These are phyloP conservation scores for Nerophis ophidion DNA, from an alignment of 2,113 vertebrate species.

Conservation along the genomic window DNA sequence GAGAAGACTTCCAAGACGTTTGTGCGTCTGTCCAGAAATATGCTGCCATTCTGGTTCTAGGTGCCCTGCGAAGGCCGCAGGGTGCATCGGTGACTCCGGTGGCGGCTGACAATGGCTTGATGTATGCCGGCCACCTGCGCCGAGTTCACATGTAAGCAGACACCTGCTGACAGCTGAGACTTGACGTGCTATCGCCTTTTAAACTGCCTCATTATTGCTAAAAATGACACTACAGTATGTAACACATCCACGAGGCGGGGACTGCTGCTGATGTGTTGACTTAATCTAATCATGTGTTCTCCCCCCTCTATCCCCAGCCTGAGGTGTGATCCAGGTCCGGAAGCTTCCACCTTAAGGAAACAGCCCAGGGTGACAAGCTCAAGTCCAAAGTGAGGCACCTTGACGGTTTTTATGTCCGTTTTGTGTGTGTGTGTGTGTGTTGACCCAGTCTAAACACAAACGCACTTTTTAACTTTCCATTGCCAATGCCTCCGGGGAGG, in stretches of 20 bases:
- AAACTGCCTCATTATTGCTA: background rate
- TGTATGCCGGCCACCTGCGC: slow-evolving; percentile 21
- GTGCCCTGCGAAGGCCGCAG: slow-evolving; percentile 42
- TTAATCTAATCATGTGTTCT: slow-evolving; percentile 55
- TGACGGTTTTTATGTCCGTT: background rate
- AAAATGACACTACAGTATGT: background rate
- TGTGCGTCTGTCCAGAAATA: slow-evolving; percentile 53
- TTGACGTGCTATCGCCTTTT: background rate
- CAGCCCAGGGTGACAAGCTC: slow-evolving; percentile 32
- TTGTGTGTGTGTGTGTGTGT: background rate
- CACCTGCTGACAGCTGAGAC: slow-evolving; percentile 23
- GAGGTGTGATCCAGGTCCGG: slow-evolving; percentile 45
- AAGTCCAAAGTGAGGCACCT: slow-evolving; percentile 3
- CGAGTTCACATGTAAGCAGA: slow-evolving; percentile 25
- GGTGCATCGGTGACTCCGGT: slow-evolving; percentile 33
- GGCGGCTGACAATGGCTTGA: slow-evolving; percentile 32
- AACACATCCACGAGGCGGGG: no score
- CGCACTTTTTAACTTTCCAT: no score
- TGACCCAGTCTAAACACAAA: slow-evolving; percentile 2
- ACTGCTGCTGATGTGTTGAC: slow-evolving; percentile 33
- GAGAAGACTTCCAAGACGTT: no score
- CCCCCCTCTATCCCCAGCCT: slow-evolving; percentile 31
- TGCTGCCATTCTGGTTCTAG: slow-evolving; percentile 70
- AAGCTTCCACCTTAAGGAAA: slow-evolving; percentile 42
- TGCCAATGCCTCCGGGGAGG: no score